These are phyloP conservation scores for Pseudomyrmex concolor DNA, from an alignment of 1,140 invertebrate species.

Conservation along the genomic window DNA sequence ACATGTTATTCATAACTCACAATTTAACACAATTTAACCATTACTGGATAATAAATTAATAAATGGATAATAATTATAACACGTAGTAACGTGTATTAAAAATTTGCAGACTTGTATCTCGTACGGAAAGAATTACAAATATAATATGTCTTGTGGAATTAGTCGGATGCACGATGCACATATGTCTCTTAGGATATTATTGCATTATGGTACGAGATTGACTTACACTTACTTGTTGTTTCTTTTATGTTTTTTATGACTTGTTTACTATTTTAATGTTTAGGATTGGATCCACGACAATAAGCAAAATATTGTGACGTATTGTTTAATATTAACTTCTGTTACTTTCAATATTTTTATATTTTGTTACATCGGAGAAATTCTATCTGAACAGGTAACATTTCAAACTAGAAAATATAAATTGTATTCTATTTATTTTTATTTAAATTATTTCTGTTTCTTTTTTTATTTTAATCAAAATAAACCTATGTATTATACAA, in stretches of 20 bases:
- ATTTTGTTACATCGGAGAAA: conserved; percentile 76
- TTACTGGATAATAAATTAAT: too few species aligned
- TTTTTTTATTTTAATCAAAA: neutral
- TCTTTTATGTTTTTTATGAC: neutral
- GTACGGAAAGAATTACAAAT: conserved; percentile 60
- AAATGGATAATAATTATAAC: too few species aligned
- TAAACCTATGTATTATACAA: neutral
- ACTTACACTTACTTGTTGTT: neutral
- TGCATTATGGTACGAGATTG: conserved; percentile 70
- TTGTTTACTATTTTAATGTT: neutral
- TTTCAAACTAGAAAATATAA: neutral
- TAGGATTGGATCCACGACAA: conserved; percentile 65
- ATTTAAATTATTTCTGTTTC: too few species aligned
- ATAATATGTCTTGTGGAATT: conserved; percentile 71
- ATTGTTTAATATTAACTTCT: conserved; percentile 69
- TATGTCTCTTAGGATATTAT: conserved; percentile 77
- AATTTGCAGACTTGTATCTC: conserved; percentile 65
- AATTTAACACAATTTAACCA: neutral
- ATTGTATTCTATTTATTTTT: neutral
- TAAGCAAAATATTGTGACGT: conserved; percentile 48
- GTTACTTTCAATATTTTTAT: conserved; percentile 75
- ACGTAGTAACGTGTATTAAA: neutral
- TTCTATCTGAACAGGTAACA: conserved; percentile 70
- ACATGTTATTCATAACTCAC: conserved; percentile 1
- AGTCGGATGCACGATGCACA: conserved; percentile 66